A percentile compares a stretch with the other conserved stretches of the same genome.
phyloP scores from a whole-genome alignment of 2,113 vertebrate genomes.

The Candoia aspera region DNA sequence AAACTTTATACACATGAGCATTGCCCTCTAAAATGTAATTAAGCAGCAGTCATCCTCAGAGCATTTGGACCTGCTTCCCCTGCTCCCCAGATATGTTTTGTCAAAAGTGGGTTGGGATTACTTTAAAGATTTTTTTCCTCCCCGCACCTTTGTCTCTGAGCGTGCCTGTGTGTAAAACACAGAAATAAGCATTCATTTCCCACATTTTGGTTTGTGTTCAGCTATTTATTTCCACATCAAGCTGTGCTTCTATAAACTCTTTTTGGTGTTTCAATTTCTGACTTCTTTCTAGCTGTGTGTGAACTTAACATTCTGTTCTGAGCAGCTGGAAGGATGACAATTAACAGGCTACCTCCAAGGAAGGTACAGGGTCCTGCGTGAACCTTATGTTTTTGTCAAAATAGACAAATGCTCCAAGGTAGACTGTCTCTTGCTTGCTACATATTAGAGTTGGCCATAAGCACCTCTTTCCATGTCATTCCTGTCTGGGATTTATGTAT shows the following conservation, averaged over 20 bases:
- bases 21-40: not conserved
- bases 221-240: slow-evolving; percentile 25
- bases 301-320: slow-evolving; percentile 17
- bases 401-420: not conserved
- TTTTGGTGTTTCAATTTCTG: slow-evolving; percentile 9
- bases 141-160: not conserved
- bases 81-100: not conserved
- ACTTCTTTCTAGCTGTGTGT: not conserved
- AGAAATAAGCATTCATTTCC: not conserved
- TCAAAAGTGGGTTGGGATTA: not conserved
- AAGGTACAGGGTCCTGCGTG: not conserved
- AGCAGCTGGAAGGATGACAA: slow-evolving; percentile 14
- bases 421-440: slow-evolving; percentile 13
- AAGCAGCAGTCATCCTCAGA: not conserved
- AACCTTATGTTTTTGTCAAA: slow-evolving; percentile 21
- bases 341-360: slow-evolving; percentile 25
- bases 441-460: not conserved
- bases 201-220: slow-evolving; percentile 52
- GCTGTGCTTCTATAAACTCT: slow-evolving; percentile 19
- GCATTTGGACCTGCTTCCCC: not conserved
- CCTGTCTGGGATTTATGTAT: not conserved
- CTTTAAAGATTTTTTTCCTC: not conserved
- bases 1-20: not conserved
- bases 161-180: not conserved
- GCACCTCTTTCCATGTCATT: not conserved